Conservation (phyloP, 2,888 invertebrate species). For the Drosophila melanosoma region DNA sequence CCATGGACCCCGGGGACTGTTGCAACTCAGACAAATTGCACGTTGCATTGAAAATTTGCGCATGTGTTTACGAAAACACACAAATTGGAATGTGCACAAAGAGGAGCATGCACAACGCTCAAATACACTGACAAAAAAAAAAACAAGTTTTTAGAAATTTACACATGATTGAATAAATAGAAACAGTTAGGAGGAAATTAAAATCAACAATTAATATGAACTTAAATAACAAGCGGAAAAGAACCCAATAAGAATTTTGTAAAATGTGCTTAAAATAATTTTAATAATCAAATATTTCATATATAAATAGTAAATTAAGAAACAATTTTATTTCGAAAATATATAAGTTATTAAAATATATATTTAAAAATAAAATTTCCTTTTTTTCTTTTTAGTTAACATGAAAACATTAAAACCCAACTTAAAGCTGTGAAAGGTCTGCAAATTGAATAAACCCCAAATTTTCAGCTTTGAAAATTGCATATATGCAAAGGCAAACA, state of each 20-base stretch:
- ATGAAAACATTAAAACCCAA: background rate
- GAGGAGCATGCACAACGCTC: background rate
- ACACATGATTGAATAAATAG: background rate
- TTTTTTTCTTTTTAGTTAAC: background rate
- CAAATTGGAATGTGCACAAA: constrained; percentile 26
- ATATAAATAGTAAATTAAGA: background rate
- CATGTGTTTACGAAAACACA: constrained; percentile 52
- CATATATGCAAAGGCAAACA: constrained; percentile 20
- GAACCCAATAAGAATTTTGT: background rate
- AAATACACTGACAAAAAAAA: constrained; percentile 34
- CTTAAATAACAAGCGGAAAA: background rate
- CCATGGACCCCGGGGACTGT: constrained; percentile 12
- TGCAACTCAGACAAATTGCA: constrained; percentile 64
- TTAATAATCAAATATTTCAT: too few species aligned
- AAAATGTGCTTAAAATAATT: background rate
- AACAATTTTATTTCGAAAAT: background rate
- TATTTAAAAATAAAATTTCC: background rate
- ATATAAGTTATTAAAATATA: background rate
- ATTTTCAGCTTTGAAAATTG: constrained; percentile 2
- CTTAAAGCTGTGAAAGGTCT: background rate
- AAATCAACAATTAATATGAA: background rate
- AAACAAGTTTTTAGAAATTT: background rate
- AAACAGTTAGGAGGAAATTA: background rate
- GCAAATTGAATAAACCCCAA: background rate
- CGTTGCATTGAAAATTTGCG: constrained; percentile 68